Evolutionary conservation across 1,140 invertebrate genomes (phyloP), one percentile per base, ranked within the genome.

Genomic region (Apis cerana): DNA sequence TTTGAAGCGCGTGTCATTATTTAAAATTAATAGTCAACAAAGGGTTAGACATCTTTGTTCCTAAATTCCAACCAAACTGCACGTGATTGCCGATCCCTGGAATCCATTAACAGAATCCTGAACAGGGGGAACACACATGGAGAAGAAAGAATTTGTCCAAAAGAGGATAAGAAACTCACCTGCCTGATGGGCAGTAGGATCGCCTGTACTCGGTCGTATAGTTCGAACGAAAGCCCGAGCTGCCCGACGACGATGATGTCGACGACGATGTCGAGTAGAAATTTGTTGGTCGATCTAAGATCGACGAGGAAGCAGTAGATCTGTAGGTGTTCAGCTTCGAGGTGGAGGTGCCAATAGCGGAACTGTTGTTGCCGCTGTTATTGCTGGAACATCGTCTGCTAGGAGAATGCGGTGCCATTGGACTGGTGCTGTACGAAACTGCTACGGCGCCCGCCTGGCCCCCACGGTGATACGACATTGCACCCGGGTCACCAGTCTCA

Each of bases 391-490:
- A 92, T 75, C 92, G 89, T 43, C 92, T 88, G 76, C 82, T 92
- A 10, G 93, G 93, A 70, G 92, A 94, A 54, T 93, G 86, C 27
- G 93, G 90, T 65, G 92, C 89, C 92, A 94, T 94, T 80, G 92
- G 86, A 74, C 85, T 93, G 67, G 89, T 90, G 67, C 89, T 93
- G 83, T 92, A 94, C 43, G 91, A 92, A 21, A 93, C 90, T 82
- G 93, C 92, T 80, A 94, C 92, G 84, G 92, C 90, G 81, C 92
- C 93, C 80, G 92, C 85, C 85, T 92, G 91, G 75, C 89, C 91
- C 48, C 92, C 90, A 80, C 91, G 89, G 89, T 94, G 91, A 83
- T 90, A 93, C 87, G 93, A 90, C 93, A 94, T 94, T 89, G 89
- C 89, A 90, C 80, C 77, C 59, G n/a, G 69, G 48, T 68, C 67